Evolutionary conservation across 30 jellyfish, hydroid and myxozoan species (phyloP).

Genomic region (Turritopsis rubra): DNA sequence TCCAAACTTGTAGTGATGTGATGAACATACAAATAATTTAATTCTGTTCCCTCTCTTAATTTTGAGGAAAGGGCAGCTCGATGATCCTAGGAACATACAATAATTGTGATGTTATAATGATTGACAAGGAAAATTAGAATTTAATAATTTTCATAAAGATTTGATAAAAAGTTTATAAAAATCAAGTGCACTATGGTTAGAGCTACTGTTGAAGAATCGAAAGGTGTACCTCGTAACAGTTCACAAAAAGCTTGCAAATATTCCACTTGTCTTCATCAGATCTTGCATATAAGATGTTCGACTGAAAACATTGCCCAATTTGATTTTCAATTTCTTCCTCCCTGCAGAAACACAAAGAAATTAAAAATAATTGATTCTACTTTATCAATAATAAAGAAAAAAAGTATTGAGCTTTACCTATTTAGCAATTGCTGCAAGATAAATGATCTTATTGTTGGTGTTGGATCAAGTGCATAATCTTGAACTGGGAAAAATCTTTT

Average conservation of each 20-base stretch:
- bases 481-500: conserved; percentile 53
- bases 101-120: not conserved
- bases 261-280: conserved; percentile 37
- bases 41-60: not conserved
- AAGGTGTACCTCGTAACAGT: conserved; percentile 68
- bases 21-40: not conserved
- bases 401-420: conserved; percentile 2
- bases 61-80: not conserved
- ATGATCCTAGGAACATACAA: not conserved
- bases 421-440: conserved; percentile 58
- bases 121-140: not conserved
- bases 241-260: conserved; percentile 41
- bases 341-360: not conserved
- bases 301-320: conserved; percentile 23
- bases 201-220: no score
- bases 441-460: conserved; percentile 70
- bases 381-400: not conserved
- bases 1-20: not conserved
- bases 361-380: not conserved
- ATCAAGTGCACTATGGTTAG: no score
- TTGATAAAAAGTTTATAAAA: no score
- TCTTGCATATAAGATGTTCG: conserved; percentile 7
- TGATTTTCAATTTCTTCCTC: conserved; percentile 20
- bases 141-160: not conserved
- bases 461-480: conserved; percentile 61